Evolutionary conservation across 2,113 vertebrate genomes (phyloP).

Genomic region (Scomber japonicus): DNA sequence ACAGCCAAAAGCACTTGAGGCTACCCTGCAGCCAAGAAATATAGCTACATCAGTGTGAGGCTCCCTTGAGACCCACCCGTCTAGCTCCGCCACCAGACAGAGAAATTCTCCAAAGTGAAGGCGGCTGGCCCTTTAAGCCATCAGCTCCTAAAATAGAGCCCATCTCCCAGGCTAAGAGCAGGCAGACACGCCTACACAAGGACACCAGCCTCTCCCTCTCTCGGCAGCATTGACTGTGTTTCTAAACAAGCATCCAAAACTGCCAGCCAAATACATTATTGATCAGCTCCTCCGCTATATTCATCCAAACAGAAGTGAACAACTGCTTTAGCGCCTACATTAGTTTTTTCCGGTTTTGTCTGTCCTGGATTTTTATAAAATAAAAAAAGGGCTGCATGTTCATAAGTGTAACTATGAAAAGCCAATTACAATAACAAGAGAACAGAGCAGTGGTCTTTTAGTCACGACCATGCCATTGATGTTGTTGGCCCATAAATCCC

Average conservation of each 20-base stretch:
- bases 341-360: background rate
- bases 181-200: constrained; percentile 45
- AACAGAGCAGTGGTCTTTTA: background rate
- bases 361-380: background rate
- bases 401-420: background rate
- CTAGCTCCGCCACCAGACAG: background rate
- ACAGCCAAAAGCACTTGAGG: background rate
- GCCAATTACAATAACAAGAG: background rate
- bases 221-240: constrained; percentile 21
- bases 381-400: background rate
- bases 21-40: constrained; percentile 2
- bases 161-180: constrained; percentile 45
- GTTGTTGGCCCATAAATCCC: background rate
- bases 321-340: background rate
- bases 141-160: constrained; percentile 67
- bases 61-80: constrained; percentile 15
- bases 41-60: constrained; percentile 31
- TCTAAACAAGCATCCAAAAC: constrained; percentile 13
- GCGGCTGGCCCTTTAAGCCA: constrained; percentile 50
- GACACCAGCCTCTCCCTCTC: constrained; percentile 34
- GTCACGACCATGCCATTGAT: background rate
- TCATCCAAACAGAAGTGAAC: constrained; percentile 13
- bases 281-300: constrained; percentile 29
- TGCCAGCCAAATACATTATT: constrained; percentile 29
- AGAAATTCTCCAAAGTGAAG: constrained; percentile 9